phyloP scores from a whole-genome alignment of 2,113 vertebrate genomes.

The Shinisaurus crocodilurus region DNA sequence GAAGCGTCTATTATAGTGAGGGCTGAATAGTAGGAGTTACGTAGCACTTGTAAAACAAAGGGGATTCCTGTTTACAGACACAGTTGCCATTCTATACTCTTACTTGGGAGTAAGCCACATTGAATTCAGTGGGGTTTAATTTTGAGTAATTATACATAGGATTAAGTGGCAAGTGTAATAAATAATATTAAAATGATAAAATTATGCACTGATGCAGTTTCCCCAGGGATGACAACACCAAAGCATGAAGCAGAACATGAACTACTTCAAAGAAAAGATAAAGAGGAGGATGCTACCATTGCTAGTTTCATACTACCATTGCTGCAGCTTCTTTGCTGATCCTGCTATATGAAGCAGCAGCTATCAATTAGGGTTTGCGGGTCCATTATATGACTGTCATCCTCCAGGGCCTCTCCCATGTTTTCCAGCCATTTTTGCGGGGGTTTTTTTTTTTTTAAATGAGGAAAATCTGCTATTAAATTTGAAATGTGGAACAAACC shows the following conservation, averaged over 20 bases:
- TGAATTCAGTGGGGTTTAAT: background rate
- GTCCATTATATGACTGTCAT: too few species aligned
- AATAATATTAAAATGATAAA: background rate
- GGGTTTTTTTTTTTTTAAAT: too few species aligned
- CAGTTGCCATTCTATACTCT: background rate
- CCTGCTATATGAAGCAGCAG: background rate
- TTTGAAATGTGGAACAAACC: too few species aligned
- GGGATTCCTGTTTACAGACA: background rate
- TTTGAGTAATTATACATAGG: background rate
- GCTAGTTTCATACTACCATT: background rate
- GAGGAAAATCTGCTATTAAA: too few species aligned
- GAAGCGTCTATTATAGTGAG: background rate
- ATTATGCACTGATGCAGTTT: background rate
- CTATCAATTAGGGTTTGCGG: too few species aligned
- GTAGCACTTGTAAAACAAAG: background rate
- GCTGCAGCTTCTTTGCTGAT: too few species aligned
- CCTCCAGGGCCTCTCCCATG: too few species aligned
- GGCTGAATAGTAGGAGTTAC: background rate
- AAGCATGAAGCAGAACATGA: background rate
- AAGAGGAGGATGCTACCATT: background rate
- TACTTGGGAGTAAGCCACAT: too few species aligned
- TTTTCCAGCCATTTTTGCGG: too few species aligned
- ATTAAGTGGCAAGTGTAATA: background rate
- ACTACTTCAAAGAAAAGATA: background rate
- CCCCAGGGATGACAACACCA: background rate